Base-by-base conservation (phyloP, 1,140 invertebrate genomes). In the Anastrepha ludens region DNA sequence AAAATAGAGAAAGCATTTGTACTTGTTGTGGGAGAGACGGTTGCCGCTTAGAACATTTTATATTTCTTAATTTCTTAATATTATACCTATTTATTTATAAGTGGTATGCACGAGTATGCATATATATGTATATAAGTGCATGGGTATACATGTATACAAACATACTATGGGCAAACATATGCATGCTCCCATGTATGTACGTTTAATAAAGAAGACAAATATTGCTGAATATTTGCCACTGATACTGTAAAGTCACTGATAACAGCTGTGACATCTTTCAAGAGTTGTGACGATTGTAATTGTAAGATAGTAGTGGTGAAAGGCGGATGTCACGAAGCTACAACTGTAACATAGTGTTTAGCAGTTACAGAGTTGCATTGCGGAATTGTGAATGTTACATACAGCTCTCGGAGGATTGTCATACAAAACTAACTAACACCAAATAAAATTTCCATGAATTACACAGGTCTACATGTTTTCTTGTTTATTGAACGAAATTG, bases 71-170 rank as follows among this genome's bases (percentile, higher is more conserved):
- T 81, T 81, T 81, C 47, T 29, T 81, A 17, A 55, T 55, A 81
- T 81, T 81, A 81, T 58, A 81, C 9, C 17, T 47, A 81, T 55
- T 55, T 55, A 78, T 81, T 81, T 55, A 81, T 81, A 81, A 81
- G 20, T 81, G 44, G 44, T 50, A 20, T 58, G 47, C 47, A 55
- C 5, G 17, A 74, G 4, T 50, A 67, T 67, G 39, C 29, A 67
- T 20, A 67, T 67, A 67, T 29, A 6, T 67, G 65, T 67, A 67
- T 13, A 58, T 67, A 67, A 39, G 29, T 67, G 65, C 15, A 41
- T 67, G 65, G 9, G 55, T 58, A 13, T 58, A 2, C 55, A 7
- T 58, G 7, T 13, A 58, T 29, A 29, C 29, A 29, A 29, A 29
- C 29, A 29, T 29, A 1, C 29, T 0, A 29, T 29, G 29, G 29